Base-by-base conservation (phyloP, 2,797 vertebrate genomes). In the Alectoris magna region DNA sequence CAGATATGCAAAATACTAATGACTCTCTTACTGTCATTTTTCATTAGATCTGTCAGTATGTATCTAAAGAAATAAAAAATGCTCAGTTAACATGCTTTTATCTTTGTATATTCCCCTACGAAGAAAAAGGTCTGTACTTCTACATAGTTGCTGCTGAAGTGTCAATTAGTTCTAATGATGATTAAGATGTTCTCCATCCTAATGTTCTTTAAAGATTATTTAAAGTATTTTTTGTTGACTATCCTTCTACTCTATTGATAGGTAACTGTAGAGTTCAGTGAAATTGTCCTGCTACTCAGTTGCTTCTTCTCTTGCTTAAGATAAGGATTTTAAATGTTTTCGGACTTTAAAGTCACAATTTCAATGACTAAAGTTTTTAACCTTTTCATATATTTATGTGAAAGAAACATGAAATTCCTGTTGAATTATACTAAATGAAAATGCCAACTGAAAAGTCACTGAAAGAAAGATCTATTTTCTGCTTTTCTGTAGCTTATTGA, bases 371-470 rank as follows among this genome's bases (percentile, higher is more conserved):
- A 83, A 29, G 83, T 83, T 21, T 51, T 53, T 55, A 89, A 88
- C 22, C 15, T 63, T 86, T 80, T 38, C 9, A 73, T 27, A 17
- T 14, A 69, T 44, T 91, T 90, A 76, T 81, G 31, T 64, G 27
- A 56, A 84, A 80, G 53, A 84, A 88, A 82, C 26, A 16, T 26
- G 23, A 92, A 70, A 24, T 15, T 95, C 55, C 75, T 83, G 46
- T 29, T 67, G 55, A 93, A 76, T 23, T 84, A 56, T 4, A 19
- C 7, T 39, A 72, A 71, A 77, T 36, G 43, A 90, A 87, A 91
- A 73, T 38, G 73, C n/a, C 67, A 84, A 10, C 69, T 92, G 68
- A 81, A 93, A 85, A 88, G 78, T 75, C 85, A 69, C 63, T 48
- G 31, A 67, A 88, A 90, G 66, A 21, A 90, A 76, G 96, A 91